Percentiles rank a stretch among this genome's conserved stretches.
These are phyloP conservation scores for Raillietiella orientalis DNA, from an alignment of 2,888 invertebrate genomes.

Conservation along the genomic window DNA sequence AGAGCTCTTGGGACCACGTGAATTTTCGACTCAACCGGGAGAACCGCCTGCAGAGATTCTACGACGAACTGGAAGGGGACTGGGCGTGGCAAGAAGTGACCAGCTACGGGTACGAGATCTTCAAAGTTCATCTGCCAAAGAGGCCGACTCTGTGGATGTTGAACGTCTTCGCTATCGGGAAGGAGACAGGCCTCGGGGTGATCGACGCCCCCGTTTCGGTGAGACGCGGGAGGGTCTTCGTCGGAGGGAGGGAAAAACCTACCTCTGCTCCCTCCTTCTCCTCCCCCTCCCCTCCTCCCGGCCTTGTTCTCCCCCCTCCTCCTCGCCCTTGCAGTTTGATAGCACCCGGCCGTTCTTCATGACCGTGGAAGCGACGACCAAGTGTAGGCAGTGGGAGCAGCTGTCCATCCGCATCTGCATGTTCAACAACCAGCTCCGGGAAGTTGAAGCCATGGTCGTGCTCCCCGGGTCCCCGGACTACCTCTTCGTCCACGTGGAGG, in stretches of 20 bases:
- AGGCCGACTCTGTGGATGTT: slow-evolving; percentile 72
- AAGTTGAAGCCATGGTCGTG: slow-evolving; percentile 60
- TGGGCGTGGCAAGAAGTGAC: neutral
- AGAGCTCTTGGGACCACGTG: too few species aligned
- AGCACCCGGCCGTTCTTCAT: slow-evolving; percentile 79
- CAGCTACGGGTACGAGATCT: slow-evolving; percentile 4
- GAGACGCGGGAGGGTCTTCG: too few species aligned
- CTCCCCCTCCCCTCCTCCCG: too few species aligned
- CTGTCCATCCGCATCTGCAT: slow-evolving; percentile 67
- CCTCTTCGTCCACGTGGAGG: slow-evolving; percentile 67
- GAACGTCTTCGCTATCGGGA: slow-evolving; percentile 65
- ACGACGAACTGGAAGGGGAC: slow-evolving; percentile 19
- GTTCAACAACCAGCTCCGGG: slow-evolving; percentile 65
- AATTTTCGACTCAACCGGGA: slow-evolving; percentile 51
- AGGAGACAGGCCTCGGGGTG: slow-evolving; percentile 57
- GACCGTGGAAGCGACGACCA: slow-evolving; percentile 60
- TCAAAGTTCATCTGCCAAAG: slow-evolving; percentile 39
- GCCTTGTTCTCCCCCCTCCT: too few species aligned
- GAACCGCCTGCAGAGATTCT: slow-evolving; percentile 58
- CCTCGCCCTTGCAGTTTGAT: slow-evolving; percentile 30
- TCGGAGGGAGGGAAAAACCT: neutral
- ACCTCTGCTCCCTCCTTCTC: neutral
- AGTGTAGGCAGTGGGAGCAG: slow-evolving; percentile 64
- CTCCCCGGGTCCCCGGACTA: slow-evolving; percentile 50
- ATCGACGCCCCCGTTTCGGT: slow-evolving; percentile 38